These are phyloP conservation scores for Zophobas atratus DNA, from an alignment of 1,140 invertebrate species.

Conservation along the genomic window DNA sequence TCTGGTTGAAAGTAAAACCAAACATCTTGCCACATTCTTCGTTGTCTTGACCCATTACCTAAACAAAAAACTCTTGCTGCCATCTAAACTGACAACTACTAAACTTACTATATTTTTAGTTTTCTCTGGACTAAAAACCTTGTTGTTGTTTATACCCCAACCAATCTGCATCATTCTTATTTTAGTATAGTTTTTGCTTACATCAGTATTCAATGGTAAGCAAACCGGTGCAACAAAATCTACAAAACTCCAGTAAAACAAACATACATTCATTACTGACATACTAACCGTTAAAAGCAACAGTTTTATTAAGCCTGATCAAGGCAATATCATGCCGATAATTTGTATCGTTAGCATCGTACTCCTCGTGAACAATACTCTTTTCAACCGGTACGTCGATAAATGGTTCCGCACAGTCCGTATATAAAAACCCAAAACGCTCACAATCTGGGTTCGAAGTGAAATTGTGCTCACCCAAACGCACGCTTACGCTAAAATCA, in stretches of 20 bases:
- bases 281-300: conserved; percentile 2
- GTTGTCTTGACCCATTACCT: background rate
- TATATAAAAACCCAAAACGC: background rate
- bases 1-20: background rate
- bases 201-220: background rate
- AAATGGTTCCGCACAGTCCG: conserved; percentile 70
- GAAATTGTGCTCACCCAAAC: conserved; percentile 75
- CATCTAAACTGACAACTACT: background rate
- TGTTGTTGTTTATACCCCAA: conserved; percentile 81
- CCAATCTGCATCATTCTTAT: conserved; percentile 77
- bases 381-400: conserved; percentile 70
- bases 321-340: conserved; percentile 7
- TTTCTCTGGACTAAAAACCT: background rate
- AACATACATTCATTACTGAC: background rate
- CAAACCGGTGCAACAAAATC: background rate
- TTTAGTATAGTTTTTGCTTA: conserved; percentile 64
- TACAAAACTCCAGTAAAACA: background rate
- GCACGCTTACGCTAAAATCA: conserved; percentile 68
- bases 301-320: background rate
- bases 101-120: background rate
- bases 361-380: conserved; percentile 69
- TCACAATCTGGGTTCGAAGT: conserved; percentile 72
- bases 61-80: background rate
- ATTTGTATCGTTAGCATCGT: conserved; percentile 3
- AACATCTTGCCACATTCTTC: background rate